A percentile compares a stretch with the other conserved stretches of the same genome.
Evolutionary conservation across 2,797 vertebrate species (phyloP).

Genomic region (Poeciliopsis gracilis): DNA sequence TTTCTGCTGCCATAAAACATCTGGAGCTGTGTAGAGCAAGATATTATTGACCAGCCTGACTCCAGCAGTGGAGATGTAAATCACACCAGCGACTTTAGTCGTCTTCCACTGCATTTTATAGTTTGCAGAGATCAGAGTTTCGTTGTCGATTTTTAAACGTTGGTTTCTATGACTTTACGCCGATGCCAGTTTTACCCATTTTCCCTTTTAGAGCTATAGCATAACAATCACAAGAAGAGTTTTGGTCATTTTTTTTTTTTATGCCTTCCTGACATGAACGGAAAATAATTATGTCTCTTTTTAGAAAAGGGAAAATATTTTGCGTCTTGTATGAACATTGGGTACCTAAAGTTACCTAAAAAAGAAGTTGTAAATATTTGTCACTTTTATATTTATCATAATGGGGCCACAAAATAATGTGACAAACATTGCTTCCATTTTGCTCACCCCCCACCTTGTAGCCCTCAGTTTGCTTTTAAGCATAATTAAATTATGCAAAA

Average conservation of each 20-base stretch:
- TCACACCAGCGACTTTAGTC: not conserved
- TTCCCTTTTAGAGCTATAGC: not conserved
- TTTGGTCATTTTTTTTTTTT: not conserved
- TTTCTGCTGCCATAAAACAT: constrained; percentile 43
- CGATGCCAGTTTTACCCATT: not conserved
- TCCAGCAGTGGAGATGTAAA: not conserved
- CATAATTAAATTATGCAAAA: not conserved
- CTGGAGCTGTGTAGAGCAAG: constrained; percentile 33
- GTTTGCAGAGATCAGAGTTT: not conserved
- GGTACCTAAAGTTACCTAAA: not conserved
- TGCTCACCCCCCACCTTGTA: not conserved
- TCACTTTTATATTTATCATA: too few species aligned
- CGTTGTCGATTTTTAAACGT: not conserved
- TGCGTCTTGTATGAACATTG: not conserved
- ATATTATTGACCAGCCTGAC: constrained; percentile 20
- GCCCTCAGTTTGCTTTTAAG: not conserved
- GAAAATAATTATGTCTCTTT: not conserved
- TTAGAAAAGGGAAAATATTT: not conserved
- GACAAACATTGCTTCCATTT: too few species aligned
- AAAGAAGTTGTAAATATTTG: too few species aligned
- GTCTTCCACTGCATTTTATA: not conserved
- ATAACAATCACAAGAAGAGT: not conserved
- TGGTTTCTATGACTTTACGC: not conserved
- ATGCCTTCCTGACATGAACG: not conserved
- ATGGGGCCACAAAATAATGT: too few species aligned